These are phyloP conservation scores for Labeo rohita DNA, from an alignment of 2,113 vertebrate genomes.

Conservation along the genomic window DNA sequence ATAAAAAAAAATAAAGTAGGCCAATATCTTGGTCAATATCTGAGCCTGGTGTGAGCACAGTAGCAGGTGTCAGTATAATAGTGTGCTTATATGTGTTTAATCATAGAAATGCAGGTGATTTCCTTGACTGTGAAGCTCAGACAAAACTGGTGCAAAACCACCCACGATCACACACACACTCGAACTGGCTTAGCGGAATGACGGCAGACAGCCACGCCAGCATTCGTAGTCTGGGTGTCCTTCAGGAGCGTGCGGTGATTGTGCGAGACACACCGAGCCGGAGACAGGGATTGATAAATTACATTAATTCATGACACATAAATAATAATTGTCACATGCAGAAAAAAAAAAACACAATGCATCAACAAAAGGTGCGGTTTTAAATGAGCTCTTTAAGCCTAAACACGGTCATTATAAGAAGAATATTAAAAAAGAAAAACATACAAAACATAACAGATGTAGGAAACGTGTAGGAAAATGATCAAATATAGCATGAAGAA, in stretches of 20 bases:
- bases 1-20: background rate
- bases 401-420: background rate
- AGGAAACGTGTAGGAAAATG: background rate
- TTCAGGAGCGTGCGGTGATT: background rate
- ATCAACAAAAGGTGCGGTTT: background rate
- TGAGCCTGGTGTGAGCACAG: background rate
- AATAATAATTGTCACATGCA: background rate
- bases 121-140: conserved; percentile 31
- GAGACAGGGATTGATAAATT: background rate
- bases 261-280: background rate
- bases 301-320: background rate
- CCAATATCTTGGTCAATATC: background rate
- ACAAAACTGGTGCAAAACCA: conserved; percentile 3
- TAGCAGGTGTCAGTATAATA: background rate
- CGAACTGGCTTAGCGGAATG: background rate
- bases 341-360: background rate
- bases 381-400: background rate
- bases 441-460: background rate
- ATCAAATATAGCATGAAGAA: background rate
- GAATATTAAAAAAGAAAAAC: background rate
- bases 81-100: background rate
- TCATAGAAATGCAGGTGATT: background rate
- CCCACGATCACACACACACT: conserved; percentile 19
- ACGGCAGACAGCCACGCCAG: conserved; percentile 29
- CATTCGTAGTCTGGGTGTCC: conserved; percentile 43